Conservation (phyloP, 2,113 vertebrate species). For the Greenwoodochromis staneri region DNA sequence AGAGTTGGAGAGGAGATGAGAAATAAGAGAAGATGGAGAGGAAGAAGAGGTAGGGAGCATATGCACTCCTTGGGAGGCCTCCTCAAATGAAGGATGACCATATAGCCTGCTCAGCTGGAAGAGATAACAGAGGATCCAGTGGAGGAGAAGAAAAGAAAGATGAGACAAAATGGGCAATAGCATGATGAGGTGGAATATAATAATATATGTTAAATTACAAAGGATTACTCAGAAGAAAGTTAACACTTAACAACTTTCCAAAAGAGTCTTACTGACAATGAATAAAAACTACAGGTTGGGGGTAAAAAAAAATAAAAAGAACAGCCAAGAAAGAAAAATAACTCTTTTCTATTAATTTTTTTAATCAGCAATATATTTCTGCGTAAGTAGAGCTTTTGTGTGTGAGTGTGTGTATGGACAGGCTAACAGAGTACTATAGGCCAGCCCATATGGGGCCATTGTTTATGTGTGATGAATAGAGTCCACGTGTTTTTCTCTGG, state of each 20-base stretch:
- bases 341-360: background rate
- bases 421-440: slow-evolving; percentile 49
- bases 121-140: background rate
- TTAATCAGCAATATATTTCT: background rate
- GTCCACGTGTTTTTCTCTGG: slow-evolving; percentile 59
- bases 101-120: slow-evolving; percentile 11
- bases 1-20: background rate
- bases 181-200: background rate
- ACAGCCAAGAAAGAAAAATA: background rate
- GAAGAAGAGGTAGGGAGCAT: slow-evolving; percentile 24
- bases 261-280: background rate
- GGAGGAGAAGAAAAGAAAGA: background rate
- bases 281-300: background rate
- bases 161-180: background rate
- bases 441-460: slow-evolving; percentile 62
- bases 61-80: slow-evolving; percentile 36
- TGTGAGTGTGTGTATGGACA: slow-evolving; percentile 9
- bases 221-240: background rate
- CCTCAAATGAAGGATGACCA: slow-evolving; percentile 53
- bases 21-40: slow-evolving; percentile 1
- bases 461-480: slow-evolving; percentile 71
- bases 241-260: background rate
- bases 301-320: background rate
- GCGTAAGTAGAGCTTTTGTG: background rate
- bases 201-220: background rate